Evolutionary conservation across 2,888 invertebrate species (phyloP), one percentile per base, ranked within the genome.

Genomic region (Drosophila glabriapex): DNA sequence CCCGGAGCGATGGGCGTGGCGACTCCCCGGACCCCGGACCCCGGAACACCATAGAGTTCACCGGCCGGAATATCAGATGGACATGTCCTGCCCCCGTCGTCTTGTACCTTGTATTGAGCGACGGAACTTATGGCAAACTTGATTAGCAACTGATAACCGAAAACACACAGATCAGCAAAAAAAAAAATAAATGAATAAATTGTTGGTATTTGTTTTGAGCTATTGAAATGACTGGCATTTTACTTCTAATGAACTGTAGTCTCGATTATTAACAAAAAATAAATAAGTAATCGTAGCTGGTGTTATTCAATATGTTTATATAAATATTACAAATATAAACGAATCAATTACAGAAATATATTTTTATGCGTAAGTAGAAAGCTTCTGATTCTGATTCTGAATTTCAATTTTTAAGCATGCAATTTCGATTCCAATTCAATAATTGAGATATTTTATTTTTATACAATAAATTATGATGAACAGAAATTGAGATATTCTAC

Each of bases 21-120:
- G 39, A 28, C 19, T 10, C n/a, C n/a, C 35, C n/a, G 56, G 41
- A 46, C 46, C 7, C 19, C 16, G 25, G 46, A 16, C 46, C 6
- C 7, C 14, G 53, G 16, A 4, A 3, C 54, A 39, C 39, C 22
- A 39, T 33, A 28, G 56, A 65, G 76, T 76, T 76, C 77, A 76
- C 61, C 61, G 77, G 10, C 63, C 76, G 68, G 56, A 52, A 61
- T 64, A 68, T 25, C 4, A 39, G 59, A 62, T 59, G 53, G 22
- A 22, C 35, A 28, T 66, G 25, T 29, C 29, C 53, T 19, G 5
- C 22, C 33, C 16, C 22, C 35, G 28, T 46, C n/a, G 29, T n/a
- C 25, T 12, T 43, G 49, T 41, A 68, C 60, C 60, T 31, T 31
- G 31, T 16, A 25, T 25, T 56, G 60, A 37, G 50, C n/a, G 5